Conservation (phyloP, 2,888 invertebrate genomes). For the Maniola hyperantus region DNA sequence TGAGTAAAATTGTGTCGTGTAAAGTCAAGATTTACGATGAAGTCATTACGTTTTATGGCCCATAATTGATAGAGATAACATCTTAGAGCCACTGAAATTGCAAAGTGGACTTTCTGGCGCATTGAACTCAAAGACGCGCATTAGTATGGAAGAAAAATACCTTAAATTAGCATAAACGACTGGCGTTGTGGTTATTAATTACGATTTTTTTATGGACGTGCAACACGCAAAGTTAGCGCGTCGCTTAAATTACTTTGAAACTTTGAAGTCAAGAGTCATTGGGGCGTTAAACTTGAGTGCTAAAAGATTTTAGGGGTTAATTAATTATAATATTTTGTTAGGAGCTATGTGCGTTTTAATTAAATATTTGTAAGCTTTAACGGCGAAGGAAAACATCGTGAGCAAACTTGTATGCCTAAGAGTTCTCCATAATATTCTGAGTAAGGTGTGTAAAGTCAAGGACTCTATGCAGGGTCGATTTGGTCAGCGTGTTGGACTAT, state of each 20-base stretch:
- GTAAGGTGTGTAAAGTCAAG: too few relatives aligned
- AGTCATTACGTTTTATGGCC: conserved; percentile 81
- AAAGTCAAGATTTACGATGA: conserved; percentile 79
- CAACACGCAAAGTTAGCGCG: conserved; percentile 59
- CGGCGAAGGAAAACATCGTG: too few relatives aligned
- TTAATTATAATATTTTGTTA: neutral
- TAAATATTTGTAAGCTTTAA: too few relatives aligned
- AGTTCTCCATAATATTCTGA: too few relatives aligned
- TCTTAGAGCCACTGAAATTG: conserved; percentile 75
- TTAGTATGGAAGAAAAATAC: conserved; percentile 73
- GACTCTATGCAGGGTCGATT: too few relatives aligned
- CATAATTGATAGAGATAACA: conserved; percentile 81
- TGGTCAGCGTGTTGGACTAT: too few relatives aligned
- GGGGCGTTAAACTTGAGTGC: conserved; percentile 30
- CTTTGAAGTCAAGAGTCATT: conserved; percentile 31
- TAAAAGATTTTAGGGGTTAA: conserved; percentile 18
- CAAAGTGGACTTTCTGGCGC: conserved; percentile 73
- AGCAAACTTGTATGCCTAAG: too few relatives aligned
- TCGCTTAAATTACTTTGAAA: conserved; percentile 37
- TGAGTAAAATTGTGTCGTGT: conserved; percentile 77
- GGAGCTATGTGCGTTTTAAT: too few relatives aligned
- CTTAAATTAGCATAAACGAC: conserved; percentile 71
- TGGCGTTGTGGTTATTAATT: conserved; percentile 75
- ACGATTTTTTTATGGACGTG: conserved; percentile 63
- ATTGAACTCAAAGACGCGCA: conserved; percentile 70